Evolutionary conservation across 2,888 invertebrate species (phyloP).

Genomic region (Agonum fuliginosum): DNA sequence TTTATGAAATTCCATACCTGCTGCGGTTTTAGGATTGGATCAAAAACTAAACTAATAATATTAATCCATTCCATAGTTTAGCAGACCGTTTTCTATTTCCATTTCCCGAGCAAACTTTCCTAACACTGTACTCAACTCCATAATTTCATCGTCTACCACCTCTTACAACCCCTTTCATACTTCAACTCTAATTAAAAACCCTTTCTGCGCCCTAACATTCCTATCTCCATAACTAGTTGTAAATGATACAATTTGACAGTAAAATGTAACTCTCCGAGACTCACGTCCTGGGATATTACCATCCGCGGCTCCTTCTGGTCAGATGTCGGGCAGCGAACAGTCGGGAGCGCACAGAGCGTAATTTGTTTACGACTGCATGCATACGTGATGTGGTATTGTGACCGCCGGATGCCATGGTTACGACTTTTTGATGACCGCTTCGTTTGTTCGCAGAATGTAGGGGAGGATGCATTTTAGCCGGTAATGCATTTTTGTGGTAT

Average conservation of each 20-base stretch:
- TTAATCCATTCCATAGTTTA: no score
- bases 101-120: no score
- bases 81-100: no score
- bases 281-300: not conserved
- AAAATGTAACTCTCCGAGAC: no score
- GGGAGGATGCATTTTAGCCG: no score
- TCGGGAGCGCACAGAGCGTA: slow-evolving; percentile 10
- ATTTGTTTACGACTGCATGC: slow-evolving; percentile 56
- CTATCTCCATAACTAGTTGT: not conserved
- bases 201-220: not conserved
- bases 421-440: slow-evolving; percentile 29
- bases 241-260: slow-evolving; percentile 2
- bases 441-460: slow-evolving; percentile 3
- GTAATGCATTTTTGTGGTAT: not conserved
- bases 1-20: no score
- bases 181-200: not conserved
- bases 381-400: slow-evolving; percentile 39
- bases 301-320: not conserved
- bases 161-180: no score
- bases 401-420: slow-evolving; percentile 21
- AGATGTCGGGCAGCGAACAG: slow-evolving; percentile 12
- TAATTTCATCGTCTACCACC: no score
- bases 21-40: no score
- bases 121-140: no score
- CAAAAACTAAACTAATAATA: no score